Base-by-base conservation (phyloP, 2,888 invertebrate species). In the Xanthostigma xanthostigma region DNA sequence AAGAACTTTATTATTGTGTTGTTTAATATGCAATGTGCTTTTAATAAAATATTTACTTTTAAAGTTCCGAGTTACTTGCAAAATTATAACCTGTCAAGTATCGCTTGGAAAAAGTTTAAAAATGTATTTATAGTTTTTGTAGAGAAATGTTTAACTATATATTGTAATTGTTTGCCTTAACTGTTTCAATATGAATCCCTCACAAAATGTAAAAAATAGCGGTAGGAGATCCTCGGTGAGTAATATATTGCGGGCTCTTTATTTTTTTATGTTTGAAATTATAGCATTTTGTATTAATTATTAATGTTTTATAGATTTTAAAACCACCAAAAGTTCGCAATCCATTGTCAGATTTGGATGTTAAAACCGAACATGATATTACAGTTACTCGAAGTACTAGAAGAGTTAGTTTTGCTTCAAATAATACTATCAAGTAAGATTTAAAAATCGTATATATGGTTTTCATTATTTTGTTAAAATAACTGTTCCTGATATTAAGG, bases 401-500 rank as follows among this genome's bases (percentile, higher is more conserved):
- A 45, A 51, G 62, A 48, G 62, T 63, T 39, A 63, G 62, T 56
- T 63, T 63, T 58, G 61, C 61, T n/a, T 58, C 57, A 46, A 61
- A 57, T 51, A 59, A 59, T 51, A 58, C 56, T 45, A 54, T 62
- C 33, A 63, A 62, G 61, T 60, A 54, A 54, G 58, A 56, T 36
- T 44, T 41, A 44, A 42, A 12, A 38, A 38, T 38, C 9, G 1
- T 38, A 38, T 13, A 8, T 38, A 8, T 38, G 9, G 4, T 27
- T 12, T 8, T 38, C 8, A 38, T 38, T 38, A 38, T 38, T 38
- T 38, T 38, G 13, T 12, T 38, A 9, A 38, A 5, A 5, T 27
- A 27, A 27, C 27, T 27, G 27, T 6, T 27, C 17, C 4, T 17
- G 17, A 17, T 17, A 4, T 17, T 17, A 17, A 27, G 6, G 27